phyloP scores from a whole-genome alignment of 2,797 vertebrate genomes.

The Manis javanica region DNA sequence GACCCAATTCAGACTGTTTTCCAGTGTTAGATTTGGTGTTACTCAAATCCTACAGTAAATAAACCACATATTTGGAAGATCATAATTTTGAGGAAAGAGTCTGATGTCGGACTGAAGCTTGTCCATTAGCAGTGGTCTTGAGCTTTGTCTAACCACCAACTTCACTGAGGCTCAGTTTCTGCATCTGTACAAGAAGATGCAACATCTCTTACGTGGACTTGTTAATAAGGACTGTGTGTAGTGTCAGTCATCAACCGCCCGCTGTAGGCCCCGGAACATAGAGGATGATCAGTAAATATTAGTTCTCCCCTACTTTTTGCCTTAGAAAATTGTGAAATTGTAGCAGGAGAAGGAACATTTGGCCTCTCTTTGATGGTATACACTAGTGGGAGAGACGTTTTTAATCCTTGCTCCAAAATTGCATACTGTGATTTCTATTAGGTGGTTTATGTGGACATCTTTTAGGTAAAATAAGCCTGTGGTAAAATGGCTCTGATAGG shows the following conservation, averaged over 20 bases:
- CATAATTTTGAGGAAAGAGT: constrained; percentile 27
- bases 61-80: not conserved
- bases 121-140: not conserved
- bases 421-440: not conserved
- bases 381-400: not conserved
- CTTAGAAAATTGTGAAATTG: not conserved
- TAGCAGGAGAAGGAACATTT: not conserved
- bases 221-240: not conserved
- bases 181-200: not conserved
- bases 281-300: not conserved
- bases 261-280: not conserved
- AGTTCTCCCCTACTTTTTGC: not conserved
- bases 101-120: not conserved
- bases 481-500: not conserved
- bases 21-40: not conserved
- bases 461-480: constrained; percentile 26
- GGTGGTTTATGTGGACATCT: not conserved
- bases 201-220: not conserved
- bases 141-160: not conserved
- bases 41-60: not conserved
- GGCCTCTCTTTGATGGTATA: not conserved
- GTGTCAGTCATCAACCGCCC: not conserved
- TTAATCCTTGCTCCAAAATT: not conserved
- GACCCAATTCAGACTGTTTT: not conserved
- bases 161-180: not conserved